Base-by-base conservation (phyloP, 2,113 vertebrate genomes). In the Burhinus oedicnemus region DNA sequence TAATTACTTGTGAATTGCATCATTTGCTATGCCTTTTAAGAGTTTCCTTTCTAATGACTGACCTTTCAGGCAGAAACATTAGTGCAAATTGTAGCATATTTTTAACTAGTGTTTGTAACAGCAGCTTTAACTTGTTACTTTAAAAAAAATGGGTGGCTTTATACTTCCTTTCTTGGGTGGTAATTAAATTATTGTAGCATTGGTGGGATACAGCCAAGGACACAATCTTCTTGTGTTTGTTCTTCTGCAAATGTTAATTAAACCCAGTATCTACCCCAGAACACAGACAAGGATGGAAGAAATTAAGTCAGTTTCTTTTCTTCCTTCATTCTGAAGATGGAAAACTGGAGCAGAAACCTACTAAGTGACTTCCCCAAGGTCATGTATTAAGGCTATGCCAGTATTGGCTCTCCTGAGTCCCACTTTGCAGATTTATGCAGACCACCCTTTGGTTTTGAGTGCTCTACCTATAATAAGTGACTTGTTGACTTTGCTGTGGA, bases 1-100 rank as follows among this genome's bases (percentile, higher is more conserved):
- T 97, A 97, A 97, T 98, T 97, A 97, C 60, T 94, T 92, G 70
- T 80, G 90, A 96, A 89, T 92, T 87, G 72, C 61, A 65, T 69
- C n/a, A 23, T 86, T 97, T 95, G 79, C 70, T 96, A 26, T 87
- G 79, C 45, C 88, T 97, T 97, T 98, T 93, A 92, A 96, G 86
- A 93, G 27, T 60, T 70, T 94, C 44, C 61, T 92, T 96, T 90
- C 52, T 88, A 90, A 86, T 90, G 58, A 91, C 78, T 96, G 92
- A 77, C 82, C 38, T 95, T 97, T 75, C 38, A 74, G 74, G 64
- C 32, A 91, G 83, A 96, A 93, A 65, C 45, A 69, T 93, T 76
- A 89, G 66, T 61, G 45, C 15, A 93, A 89, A 62, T 62, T 70
- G 14, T 69, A 84, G 15, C 30, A 44, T 64, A 65, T 87, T 58